Base-by-base conservation (phyloP, 1,140 invertebrate genomes). In the Ephestia elutella region DNA sequence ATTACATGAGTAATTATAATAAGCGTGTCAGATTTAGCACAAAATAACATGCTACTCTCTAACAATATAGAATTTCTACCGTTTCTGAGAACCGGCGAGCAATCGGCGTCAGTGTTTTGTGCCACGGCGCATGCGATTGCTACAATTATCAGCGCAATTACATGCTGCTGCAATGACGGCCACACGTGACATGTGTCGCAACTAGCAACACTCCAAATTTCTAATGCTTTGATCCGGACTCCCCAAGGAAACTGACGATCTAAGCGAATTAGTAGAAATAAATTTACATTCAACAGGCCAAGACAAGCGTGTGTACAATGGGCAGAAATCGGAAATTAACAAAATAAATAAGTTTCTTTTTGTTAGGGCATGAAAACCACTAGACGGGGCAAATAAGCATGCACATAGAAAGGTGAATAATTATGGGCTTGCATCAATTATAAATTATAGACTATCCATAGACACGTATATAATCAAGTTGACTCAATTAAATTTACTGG, bases 21-120 rank as follows among this genome's bases (percentile, higher is more conserved):
- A 25, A 53, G 21, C 50, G 50, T 57, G 58, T 66, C 44, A 57
- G 57, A 50, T 56, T 38, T 35, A 18, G 30, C 25, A 63, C 61
- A 66, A 28, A 57, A 57, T 44, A 50, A 58, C 13, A 44, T 44
- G 38, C 38, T 8, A 53, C 56, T 58, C 49, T 58, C 56, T 38
- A 62, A 30, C 56, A 44, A 59, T 55, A 60, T 44, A 44, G 38
- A 44, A 60, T 65, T 62, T 66, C 55, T 60, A 59, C 55, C 48
- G 50, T 17, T 66, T 64, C 68, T 49, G 28, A 60, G 68, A 64
- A 70, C 58, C 57, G 53, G 25, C 51, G 28, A 19, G 59, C 64
- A 64, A 70, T 58, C 57, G 53, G 25, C 51, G 28, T 59, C 48
- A 48, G 49, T 21, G 49, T 53, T 35, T 50, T 55, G 59, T 58